phyloP scores from a whole-genome alignment of 2,888 invertebrate genomes.

The Desoria tigrina region DNA sequence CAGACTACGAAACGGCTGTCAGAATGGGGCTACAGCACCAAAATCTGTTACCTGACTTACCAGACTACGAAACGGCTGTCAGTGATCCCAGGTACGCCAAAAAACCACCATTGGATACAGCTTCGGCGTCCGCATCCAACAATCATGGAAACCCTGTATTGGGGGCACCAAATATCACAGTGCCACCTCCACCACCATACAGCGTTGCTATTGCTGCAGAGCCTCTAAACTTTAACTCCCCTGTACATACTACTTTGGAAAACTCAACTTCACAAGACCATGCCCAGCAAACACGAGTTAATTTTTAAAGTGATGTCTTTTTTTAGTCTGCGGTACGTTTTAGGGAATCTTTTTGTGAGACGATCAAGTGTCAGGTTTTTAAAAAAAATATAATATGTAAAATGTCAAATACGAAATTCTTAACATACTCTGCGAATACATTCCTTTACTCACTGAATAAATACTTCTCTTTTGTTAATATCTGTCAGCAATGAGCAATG shows the following conservation, averaged over 20 bases:
- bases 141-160: conserved; percentile 28
- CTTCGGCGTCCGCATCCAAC: conserved; percentile 29
- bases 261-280: conserved; percentile 7
- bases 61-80: conserved; percentile 58
- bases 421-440: too few species aligned
- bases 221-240: conserved; percentile 31
- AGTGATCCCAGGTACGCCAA: conserved; percentile 56
- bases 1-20: too few species aligned
- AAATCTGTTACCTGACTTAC: conserved; percentile 56
- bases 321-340: too few species aligned
- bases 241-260: conserved; percentile 12
- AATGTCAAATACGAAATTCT: too few species aligned
- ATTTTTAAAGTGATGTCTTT: too few species aligned
- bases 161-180: conserved; percentile 32
- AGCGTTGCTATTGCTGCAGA: conserved; percentile 49
- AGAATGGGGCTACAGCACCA: conserved; percentile 55
- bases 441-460: too few species aligned
- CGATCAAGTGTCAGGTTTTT: too few species aligned
- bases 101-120: conserved; percentile 55
- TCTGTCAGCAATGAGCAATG: too few species aligned
- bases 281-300: not conserved
- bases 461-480: too few species aligned
- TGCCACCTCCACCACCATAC: conserved; percentile 51
- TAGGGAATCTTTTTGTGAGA: too few species aligned
- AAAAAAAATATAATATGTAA: too few species aligned